Percentiles rank a stretch among this genome's conserved stretches.
These are phyloP conservation scores for Cervus canadensis DNA, from an alignment of 2,113 vertebrate species.

Conservation along the genomic window DNA sequence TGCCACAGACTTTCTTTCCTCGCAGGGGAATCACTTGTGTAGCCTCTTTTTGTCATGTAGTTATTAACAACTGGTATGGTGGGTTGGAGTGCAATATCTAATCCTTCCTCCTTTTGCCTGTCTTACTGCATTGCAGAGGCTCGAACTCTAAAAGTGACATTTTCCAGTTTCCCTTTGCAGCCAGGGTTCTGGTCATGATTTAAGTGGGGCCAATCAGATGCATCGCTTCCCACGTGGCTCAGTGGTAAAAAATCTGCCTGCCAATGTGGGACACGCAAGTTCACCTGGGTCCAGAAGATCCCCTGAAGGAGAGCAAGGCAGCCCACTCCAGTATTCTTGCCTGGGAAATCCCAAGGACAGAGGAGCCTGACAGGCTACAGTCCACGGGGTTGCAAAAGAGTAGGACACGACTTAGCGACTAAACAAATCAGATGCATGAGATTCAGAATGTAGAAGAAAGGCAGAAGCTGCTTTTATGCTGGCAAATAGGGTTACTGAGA, in stretches of 20 bases:
- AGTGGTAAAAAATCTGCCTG: background rate
- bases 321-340: background rate
- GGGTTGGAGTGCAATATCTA: background rate
- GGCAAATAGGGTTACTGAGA: background rate
- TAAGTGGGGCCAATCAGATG: background rate
- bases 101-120: background rate
- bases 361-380: background rate
- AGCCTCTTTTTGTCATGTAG: background rate
- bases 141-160: background rate
- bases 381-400: background rate
- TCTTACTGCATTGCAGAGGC: background rate
- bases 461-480: background rate
- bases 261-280: background rate
- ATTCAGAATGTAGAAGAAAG: background rate
- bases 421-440: background rate
- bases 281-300: background rate
- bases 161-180: background rate
- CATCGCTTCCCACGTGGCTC: accelerated
- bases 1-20: background rate
- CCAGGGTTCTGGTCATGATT: background rate
- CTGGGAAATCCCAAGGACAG: background rate
- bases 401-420: background rate
- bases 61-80: background rate
- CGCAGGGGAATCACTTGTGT: background rate
- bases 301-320: background rate